Evolutionary conservation across 2,113 vertebrate genomes (phyloP), one percentile per base, ranked within the genome.

Genomic region (Pelmatolapia mariae): DNA sequence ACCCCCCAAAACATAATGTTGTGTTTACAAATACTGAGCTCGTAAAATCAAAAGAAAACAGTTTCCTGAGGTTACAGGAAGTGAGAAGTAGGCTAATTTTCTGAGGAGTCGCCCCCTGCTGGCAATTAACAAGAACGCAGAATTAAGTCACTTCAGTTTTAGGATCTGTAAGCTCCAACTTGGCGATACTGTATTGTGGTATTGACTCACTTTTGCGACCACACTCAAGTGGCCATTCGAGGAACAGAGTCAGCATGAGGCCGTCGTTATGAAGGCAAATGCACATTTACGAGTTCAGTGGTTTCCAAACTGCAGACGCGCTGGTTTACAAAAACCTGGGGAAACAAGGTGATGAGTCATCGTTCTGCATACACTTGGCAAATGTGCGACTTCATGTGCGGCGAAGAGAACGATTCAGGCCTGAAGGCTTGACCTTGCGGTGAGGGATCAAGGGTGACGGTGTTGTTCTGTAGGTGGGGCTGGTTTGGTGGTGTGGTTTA

Each of bases 181-280:
- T 15, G 36, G n/a, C 0, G 7, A 1, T 71, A 9, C 5, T 24
- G 36, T 45, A 73, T 0, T 24, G 40, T 45, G 38, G 8, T 43
- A 43, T 16, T 71, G 13, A 73, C 12, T 26, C 5, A 13, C 5
- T 45, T 8, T 71, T 43, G n/a, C 8, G 15, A 3, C 38, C 38
- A 71, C 38, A 43, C 8, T 45, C 2, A 5, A 38, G 66, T 26
- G 40, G 22, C 40, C 68, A 45, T 29, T 73, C 2, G 3, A 26
- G 40, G 13, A 73, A 73, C 22, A 18, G 68, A 18, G 40, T 76
- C 22, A 11, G 40, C 8, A 73, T 15, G 66, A 45, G 13, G 2
- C 22, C 4, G 38, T 47, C 6, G 4, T 47, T 29, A 47, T 26
- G 24, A 73, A 73, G 16, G 15, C 22, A 47, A 73, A 73, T 73